Evolutionary conservation across 2,113 vertebrate species (phyloP), one percentile per base, ranked within the genome.

Genomic region (Alosa alosa): DNA sequence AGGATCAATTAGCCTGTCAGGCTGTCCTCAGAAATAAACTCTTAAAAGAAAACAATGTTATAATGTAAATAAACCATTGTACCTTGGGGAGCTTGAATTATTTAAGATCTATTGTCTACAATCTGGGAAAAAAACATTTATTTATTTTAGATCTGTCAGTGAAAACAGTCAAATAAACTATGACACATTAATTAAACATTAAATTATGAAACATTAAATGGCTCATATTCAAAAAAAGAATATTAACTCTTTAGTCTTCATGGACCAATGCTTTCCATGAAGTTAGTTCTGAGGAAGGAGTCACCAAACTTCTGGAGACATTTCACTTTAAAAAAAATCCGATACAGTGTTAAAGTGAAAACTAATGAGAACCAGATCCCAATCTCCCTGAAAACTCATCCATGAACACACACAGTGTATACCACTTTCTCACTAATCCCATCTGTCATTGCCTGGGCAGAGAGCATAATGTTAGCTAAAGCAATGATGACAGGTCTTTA

Each of bases 401-500:
- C 31, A 39, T 75, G 11, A 75, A 39, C 10, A 36, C 31, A 78
- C 72, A 39, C 11, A 78, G 31, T 4, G 3, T 13, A 4, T 39
- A 31, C 13, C 25, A 31, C 31, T 75, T 9, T 6, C 4, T 11
- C 10, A 75, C 25, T 36, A 31, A 31, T 75, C 68, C 31, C 8
- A 31, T 31, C 8, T 68, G n/a, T 68, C 64, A 68, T 68, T 8
- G n/a, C 20, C 60, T 68, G 15, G n/a, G 64, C n/a, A 72, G 64
- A 75, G 68, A 85, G 44, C 11, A 47, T 49, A 87, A 72, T 86
- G 57, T 89, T 25, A 87, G 84, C 89, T 81, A 82, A 82, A 68
- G 83, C 31, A 64, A 68, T 82, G 83, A 89, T 82, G 46, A 88
- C 22, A 47, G 81, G 4, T 47, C 83, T 45, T 91, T 90, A 91